A percentile compares a stretch with the other conserved stretches of the same genome.
phyloP scores from a whole-genome alignment of 2,888 invertebrate genomes.

The Eugnorisma glareosa region DNA sequence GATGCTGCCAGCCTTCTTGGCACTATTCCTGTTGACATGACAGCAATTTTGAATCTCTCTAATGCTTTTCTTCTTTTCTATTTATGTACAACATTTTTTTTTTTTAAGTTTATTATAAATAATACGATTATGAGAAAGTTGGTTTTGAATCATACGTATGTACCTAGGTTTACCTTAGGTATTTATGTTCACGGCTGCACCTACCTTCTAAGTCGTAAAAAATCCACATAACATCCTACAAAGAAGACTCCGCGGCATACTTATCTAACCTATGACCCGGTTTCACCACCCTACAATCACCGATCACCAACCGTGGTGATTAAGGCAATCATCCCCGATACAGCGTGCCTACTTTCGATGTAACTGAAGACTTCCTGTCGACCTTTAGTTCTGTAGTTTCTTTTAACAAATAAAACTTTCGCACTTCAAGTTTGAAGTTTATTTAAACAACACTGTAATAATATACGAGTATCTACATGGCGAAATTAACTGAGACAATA shows the following conservation, averaged over 20 bases:
- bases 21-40: too few species aligned
- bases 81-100: too few species aligned
- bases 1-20: too few species aligned
- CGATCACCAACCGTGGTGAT: slow-evolving; percentile 28
- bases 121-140: too few species aligned
- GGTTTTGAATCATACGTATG: too few species aligned
- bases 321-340: slow-evolving; percentile 8
- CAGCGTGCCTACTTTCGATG: slow-evolving; percentile 9
- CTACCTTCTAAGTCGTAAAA: too few species aligned
- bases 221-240: neutral
- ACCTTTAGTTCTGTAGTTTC: slow-evolving; percentile 14
- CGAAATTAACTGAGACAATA: neutral
- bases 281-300: slow-evolving; percentile 16
- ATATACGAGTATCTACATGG: too few species aligned
- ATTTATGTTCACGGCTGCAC: too few species aligned
- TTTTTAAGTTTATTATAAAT: too few species aligned
- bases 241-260: neutral
- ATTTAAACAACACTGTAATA: neutral
- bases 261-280: slow-evolving; percentile 6
- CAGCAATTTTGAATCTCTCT: too few species aligned
- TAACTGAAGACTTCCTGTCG: slow-evolving; percentile 39
- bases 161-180: too few species aligned
- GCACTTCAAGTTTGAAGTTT: slow-evolving; percentile 7
- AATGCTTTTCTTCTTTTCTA: too few species aligned
- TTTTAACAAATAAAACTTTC: slow-evolving; percentile 13